Evolutionary conservation across 2,888 invertebrate species (phyloP).

Genomic region (Sminthurides aquaticus): DNA sequence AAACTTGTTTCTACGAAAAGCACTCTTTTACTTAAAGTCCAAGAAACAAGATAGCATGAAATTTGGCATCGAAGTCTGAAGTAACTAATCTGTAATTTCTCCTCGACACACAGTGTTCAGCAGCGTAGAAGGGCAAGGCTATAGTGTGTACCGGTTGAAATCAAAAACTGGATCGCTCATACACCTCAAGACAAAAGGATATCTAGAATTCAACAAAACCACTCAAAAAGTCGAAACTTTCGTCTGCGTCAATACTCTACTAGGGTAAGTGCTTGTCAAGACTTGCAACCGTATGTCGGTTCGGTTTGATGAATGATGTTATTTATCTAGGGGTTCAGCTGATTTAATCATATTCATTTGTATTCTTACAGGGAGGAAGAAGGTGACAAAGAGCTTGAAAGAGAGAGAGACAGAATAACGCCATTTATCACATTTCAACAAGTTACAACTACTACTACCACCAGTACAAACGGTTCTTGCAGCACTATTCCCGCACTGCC

Average conservation of each 20-base stretch:
- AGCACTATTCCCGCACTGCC: constrained; percentile 13
- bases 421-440: constrained; percentile 44
- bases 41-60: too few relatives aligned
- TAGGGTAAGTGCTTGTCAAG: constrained; percentile 51
- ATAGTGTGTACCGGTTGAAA: constrained; percentile 76
- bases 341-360: too few relatives aligned
- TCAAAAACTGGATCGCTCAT: constrained; percentile 77
- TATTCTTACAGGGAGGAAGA: constrained; percentile 42
- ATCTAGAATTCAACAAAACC: constrained; percentile 68
- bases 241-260: constrained; percentile 73
- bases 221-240: constrained; percentile 72
- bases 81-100: constrained; percentile 14
- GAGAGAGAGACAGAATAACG: constrained; percentile 42
- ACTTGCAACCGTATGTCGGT: too few relatives aligned
- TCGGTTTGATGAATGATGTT: too few relatives aligned
- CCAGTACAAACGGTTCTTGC: constrained; percentile 39
- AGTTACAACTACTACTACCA: constrained; percentile 39
- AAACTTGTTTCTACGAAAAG: neutral
- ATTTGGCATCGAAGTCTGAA: too few relatives aligned
- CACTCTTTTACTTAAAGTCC: neutral
- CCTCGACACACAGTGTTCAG: constrained; percentile 88
- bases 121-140: constrained; percentile 70
- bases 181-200: constrained; percentile 74
- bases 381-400: constrained; percentile 43
- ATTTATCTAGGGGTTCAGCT: too few relatives aligned